Evolutionary conservation across 2,797 vertebrate species (phyloP), one percentile per base, ranked within the genome.

Genomic region (Argentina silus): DNA sequence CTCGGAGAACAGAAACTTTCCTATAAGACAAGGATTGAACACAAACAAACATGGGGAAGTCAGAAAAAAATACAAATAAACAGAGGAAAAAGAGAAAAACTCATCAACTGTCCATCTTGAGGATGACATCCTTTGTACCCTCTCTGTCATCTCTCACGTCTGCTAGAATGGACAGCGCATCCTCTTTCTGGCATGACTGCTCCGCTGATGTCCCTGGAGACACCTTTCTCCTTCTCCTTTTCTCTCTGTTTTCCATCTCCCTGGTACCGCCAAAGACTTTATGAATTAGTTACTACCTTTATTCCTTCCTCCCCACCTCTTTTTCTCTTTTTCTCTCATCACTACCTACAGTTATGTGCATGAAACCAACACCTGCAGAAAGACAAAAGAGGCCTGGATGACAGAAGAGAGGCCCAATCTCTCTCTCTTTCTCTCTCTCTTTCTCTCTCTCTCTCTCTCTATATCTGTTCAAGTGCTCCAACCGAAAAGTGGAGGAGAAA

Each of bases 221-320:
- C 90, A 86, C 89, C 89, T 88, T 81, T 87, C 81, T n/a, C 50
- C 23, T 11, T 27, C 45, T 15, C 48, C 15, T 23, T 15, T 14
- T 53, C 64, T 21, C 44, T 80, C 80, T 78, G 76, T 77, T 77
- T 78, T 81, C 83, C 85, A 86, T 61, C 69, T 74, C 77, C 83
- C 82, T 80, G 79, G 72, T 79, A 76, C 80, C 81, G 85, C 78
- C 85, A 78, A 83, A 91, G 92, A 93, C 92, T 93, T 94, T 94
- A 94, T 95, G 93, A 95, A 94, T 95, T 95, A 95, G 90, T 94
- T 93, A 95, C 90, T 91, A 93, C 76, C 89, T 88, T 85, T 89
- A 86, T 86, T 85, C 15, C 21, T 56, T n/a, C 9, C 59, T n/a
- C 59, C 19, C 50, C 12, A 2, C 14, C 60, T 36, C 86, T 80